A percentile compares a stretch with the other conserved stretches of the same genome.
These are phyloP conservation scores for Halcyon smyrnensis DNA, from an alignment of 2,797 vertebrate genomes.

Conservation along the genomic window DNA sequence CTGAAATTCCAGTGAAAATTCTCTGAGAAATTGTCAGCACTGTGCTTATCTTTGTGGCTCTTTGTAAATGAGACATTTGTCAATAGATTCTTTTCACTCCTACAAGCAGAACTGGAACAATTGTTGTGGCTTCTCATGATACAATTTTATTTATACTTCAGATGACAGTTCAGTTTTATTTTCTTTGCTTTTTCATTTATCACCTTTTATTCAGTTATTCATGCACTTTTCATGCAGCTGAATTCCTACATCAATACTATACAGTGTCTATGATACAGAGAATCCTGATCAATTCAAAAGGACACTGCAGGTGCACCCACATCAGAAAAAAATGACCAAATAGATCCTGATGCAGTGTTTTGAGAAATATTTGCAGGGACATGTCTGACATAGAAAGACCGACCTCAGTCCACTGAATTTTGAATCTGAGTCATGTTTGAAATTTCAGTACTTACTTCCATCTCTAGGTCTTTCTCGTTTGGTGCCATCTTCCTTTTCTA, in stretches of 20 bases:
- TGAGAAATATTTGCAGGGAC: not conserved
- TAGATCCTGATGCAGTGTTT: not conserved
- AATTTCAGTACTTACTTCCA: not conserved
- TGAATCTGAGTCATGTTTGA: fast-evolving
- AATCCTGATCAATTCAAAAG: not conserved
- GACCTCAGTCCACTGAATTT: not conserved
- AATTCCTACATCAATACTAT: not conserved
- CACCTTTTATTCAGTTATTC: not conserved
- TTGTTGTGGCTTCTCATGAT: not conserved
- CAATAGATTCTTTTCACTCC: conserved; percentile 16
- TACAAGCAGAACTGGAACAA: not conserved
- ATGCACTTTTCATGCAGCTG: not conserved
- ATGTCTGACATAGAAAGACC: not conserved
- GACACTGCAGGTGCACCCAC: not conserved
- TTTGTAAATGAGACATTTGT: not conserved
- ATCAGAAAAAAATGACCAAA: not conserved
- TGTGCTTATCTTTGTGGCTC: not conserved
- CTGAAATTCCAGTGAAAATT: not conserved
- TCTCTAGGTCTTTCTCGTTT: not conserved
- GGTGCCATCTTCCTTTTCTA: not conserved
- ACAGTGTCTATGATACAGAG: not conserved
- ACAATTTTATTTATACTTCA: not conserved
- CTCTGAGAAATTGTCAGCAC: not conserved
- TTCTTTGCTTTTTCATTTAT: not conserved
- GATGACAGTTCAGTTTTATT: not conserved